A percentile compares a stretch with the other conserved stretches of the same genome.
Evolutionary conservation across 2,888 invertebrate species (phyloP).

Genomic region (Erebia epiphron): DNA sequence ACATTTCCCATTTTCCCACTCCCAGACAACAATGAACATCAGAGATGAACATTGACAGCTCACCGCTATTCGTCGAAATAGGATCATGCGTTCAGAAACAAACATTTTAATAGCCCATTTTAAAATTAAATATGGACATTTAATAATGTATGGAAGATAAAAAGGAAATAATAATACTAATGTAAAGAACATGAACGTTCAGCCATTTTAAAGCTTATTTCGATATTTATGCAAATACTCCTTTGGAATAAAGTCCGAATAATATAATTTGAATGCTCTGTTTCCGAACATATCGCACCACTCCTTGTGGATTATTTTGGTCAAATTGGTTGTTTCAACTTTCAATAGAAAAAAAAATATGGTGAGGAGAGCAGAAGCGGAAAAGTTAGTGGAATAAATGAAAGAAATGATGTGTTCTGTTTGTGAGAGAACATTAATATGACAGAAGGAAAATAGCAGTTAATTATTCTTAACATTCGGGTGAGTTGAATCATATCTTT

Average conservation of each 20-base stretch:
- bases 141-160: not conserved
- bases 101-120: slow-evolving; percentile 7
- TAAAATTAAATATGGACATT: slow-evolving; percentile 2
- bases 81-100: slow-evolving; percentile 50
- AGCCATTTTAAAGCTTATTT: no score
- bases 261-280: slow-evolving; percentile 1
- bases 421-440: slow-evolving; percentile 25
- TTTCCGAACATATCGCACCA: slow-evolving; percentile 50
- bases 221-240: no score
- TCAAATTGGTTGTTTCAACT: slow-evolving; percentile 33
- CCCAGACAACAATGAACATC: slow-evolving; percentile 43
- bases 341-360: slow-evolving; percentile 32
- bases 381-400: slow-evolving; percentile 27
- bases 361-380: not conserved
- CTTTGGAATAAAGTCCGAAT: not conserved
- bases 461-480: slow-evolving; percentile 12
- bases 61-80: slow-evolving; percentile 41
- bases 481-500: slow-evolving; percentile 23
- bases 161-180: not conserved
- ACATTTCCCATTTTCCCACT: slow-evolving; percentile 4
- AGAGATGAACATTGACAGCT: slow-evolving; percentile 50
- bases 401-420: slow-evolving; percentile 27
- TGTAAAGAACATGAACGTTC: not conserved
- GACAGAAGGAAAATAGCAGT: slow-evolving; percentile 20
- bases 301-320: slow-evolving; percentile 51